A percentile compares a stretch with the other conserved stretches of the same genome.
phyloP scores from a whole-genome alignment of 1,140 invertebrate genomes.

The Adelges cooleyi region DNA sequence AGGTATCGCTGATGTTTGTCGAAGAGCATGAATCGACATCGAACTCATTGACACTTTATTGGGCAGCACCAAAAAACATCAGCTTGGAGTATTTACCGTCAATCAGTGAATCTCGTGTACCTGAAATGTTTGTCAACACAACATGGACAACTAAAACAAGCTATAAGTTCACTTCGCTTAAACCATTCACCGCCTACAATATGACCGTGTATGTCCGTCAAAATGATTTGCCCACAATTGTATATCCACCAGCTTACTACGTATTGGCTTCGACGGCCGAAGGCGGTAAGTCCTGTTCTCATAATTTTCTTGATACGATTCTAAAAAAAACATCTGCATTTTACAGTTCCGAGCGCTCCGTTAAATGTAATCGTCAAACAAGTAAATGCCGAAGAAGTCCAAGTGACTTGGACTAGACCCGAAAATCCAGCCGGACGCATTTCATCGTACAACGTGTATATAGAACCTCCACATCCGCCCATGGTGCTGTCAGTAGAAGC shows the following conservation, averaged over 20 bases:
- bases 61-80: slow-evolving; percentile 37
- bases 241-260: slow-evolving; percentile 50
- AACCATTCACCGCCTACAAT: slow-evolving; percentile 61
- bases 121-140: slow-evolving; percentile 45
- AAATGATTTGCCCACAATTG: slow-evolving; percentile 36
- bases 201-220: slow-evolving; percentile 60
- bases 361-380: slow-evolving; percentile 51
- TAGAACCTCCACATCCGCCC: slow-evolving; percentile 46
- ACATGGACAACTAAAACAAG: slow-evolving; percentile 44
- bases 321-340: slow-evolving; percentile 8
- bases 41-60: slow-evolving; percentile 46
- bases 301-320: background rate
- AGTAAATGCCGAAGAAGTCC: slow-evolving; percentile 48
- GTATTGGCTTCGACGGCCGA: slow-evolving; percentile 49
- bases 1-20: slow-evolving; percentile 43
- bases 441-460: slow-evolving; percentile 49
- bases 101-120: slow-evolving; percentile 37
- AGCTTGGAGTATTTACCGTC: slow-evolving; percentile 52
- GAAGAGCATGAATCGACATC: slow-evolving; percentile 42
- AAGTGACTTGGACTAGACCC: slow-evolving; percentile 56
- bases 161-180: slow-evolving; percentile 50
- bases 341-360: slow-evolving; percentile 51
- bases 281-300: slow-evolving; percentile 42
- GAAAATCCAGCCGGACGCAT: slow-evolving; percentile 50
- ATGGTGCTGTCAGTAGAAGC: slow-evolving; percentile 35